Conservation (phyloP, 2,797 vertebrate species). For the Gallinago solitaria region DNA sequence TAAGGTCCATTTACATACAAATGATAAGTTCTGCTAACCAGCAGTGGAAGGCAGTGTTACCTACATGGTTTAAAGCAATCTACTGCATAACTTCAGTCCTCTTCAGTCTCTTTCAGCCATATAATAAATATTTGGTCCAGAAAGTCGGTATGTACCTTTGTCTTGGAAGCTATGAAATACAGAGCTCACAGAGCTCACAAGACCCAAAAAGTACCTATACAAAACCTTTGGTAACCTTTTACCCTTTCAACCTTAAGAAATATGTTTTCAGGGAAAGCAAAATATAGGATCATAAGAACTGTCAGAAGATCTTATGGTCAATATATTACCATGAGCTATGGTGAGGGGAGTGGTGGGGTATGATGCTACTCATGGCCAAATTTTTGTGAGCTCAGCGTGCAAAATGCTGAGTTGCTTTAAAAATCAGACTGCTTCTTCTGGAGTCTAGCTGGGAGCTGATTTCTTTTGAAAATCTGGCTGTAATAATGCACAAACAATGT, state of each 20-base stretch:
- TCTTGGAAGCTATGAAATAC: not conserved
- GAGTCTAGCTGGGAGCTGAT: slow-evolving; percentile 1
- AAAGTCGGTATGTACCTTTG: not conserved
- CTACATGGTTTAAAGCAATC: not conserved
- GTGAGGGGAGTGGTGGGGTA: not conserved
- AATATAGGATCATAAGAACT: not conserved
- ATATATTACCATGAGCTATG: not conserved
- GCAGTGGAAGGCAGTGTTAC: not conserved
- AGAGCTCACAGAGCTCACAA: not conserved
- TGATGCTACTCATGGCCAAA: not conserved
- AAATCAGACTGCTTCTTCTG: slow-evolving; percentile 4
- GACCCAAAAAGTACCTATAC: not conserved
- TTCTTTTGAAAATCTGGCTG: slow-evolving; percentile 52
- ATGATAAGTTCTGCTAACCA: not conserved
- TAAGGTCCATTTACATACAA: not conserved
- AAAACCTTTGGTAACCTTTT: not conserved
- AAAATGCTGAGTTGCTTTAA: not conserved
- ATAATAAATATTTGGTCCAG: not conserved
- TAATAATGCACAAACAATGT: slow-evolving; percentile 35
- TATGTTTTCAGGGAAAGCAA: not conserved
- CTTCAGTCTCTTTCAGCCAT: not conserved
- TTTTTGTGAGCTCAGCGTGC: not conserved
- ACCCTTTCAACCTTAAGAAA: not conserved
- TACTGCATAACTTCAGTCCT: not conserved
- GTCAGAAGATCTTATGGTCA: not conserved